A percentile compares a stretch with the other conserved stretches of the same genome.
Conservation (phyloP, 2,888 invertebrate genomes). For the Clepsis dumicolana region DNA sequence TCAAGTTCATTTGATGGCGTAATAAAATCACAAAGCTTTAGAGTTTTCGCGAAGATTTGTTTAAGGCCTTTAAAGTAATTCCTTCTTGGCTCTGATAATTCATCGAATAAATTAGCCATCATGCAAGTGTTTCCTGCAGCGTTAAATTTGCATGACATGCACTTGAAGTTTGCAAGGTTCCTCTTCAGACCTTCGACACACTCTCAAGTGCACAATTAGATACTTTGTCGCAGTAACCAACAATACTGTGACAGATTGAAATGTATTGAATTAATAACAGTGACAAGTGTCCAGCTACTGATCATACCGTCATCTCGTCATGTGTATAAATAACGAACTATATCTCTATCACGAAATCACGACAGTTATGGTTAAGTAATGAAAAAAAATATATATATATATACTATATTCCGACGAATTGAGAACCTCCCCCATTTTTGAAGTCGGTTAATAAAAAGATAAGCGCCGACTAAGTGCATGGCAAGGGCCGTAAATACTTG, state of each 20-base stretch:
- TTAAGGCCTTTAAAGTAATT: background rate
- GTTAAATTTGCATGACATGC: constrained; percentile 24
- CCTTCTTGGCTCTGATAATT: background rate
- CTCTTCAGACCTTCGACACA: background rate
- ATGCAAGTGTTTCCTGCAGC: constrained; percentile 21
- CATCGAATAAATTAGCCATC: constrained; percentile 13
- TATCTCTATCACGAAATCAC: no score
- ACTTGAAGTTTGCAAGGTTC: constrained; percentile 8
- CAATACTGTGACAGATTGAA: no score
- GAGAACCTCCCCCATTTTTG: no score
- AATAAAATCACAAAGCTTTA: background rate
- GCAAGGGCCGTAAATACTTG: background rate
- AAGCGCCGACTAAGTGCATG: background rate
- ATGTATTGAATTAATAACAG: no score
- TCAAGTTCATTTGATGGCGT: constrained; percentile 17
- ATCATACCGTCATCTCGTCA: no score
- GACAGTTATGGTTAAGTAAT: no score
- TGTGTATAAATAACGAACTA: no score
- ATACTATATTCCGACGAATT: no score
- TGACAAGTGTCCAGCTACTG: no score
- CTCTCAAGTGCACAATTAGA: background rate
- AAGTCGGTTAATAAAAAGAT: no score
- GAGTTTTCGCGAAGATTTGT: background rate
- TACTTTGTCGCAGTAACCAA: no score
- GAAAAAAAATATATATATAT: no score